Percentiles rank a stretch among this genome's conserved stretches.
phyloP scores from a whole-genome alignment of 2,113 vertebrate species.

The Myxocyprinus asiaticus region DNA sequence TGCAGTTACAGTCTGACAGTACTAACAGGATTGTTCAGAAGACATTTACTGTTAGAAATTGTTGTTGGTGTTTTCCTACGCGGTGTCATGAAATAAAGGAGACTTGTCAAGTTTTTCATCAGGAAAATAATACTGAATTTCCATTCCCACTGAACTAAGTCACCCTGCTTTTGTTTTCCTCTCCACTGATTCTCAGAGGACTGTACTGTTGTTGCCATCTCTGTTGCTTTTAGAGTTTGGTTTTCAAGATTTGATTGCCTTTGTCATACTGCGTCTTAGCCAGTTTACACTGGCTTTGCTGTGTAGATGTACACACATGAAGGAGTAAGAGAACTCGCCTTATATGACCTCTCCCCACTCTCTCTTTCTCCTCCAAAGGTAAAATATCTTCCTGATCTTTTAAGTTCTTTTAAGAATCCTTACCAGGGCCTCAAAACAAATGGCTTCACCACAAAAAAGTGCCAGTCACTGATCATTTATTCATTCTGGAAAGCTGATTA shows the following conservation, averaged over 20 bases:
- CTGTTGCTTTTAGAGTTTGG: not conserved
- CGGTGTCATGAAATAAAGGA: constrained; percentile 20
- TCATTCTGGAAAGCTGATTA: constrained; percentile 74
- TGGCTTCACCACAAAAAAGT: constrained; percentile 39
- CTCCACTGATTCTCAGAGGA: not conserved
- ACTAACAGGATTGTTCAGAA: not conserved
- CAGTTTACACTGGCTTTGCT: too few relatives aligned
- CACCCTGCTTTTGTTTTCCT: not conserved
- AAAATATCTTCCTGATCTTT: not conserved
- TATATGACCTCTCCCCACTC: not conserved
- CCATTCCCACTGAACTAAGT: too few relatives aligned
- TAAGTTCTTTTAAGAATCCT: constrained; percentile 12
- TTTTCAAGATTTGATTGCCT: not conserved
- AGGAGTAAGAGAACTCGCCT: not conserved
- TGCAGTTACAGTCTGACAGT: not conserved
- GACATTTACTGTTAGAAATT: not conserved
- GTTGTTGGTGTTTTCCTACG: constrained; percentile 25
- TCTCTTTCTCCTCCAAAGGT: not conserved
- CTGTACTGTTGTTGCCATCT: not conserved
- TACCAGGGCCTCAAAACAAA: constrained; percentile 20
- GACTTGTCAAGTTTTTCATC: not conserved
- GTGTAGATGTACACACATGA: not conserved
- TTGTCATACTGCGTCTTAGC: not conserved
- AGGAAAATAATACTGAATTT: too few relatives aligned
- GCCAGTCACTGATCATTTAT: constrained; percentile 77